Evolutionary conservation across 2,113 vertebrate genomes (phyloP), one percentile per base, ranked within the genome.

Genomic region (Haemorhous mexicanus): DNA sequence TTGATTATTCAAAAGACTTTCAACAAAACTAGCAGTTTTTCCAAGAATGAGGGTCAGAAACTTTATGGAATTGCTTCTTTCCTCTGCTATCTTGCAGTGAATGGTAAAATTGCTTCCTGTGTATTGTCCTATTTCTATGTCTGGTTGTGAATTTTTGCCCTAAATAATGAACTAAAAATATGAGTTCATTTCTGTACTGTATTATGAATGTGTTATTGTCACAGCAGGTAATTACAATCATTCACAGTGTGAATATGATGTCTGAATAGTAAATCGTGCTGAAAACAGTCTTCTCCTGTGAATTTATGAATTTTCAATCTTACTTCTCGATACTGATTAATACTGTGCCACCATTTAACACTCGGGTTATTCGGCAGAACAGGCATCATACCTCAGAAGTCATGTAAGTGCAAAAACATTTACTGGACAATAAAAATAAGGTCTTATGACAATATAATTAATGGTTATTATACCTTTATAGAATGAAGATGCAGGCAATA

Each of bases 141-240:
- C 23, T 92, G 59, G 9, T 70, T 94, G 20, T 85, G 79, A 96
- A 95, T 93, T 95, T 27, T 62, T 97, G 50, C 72, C 86, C 72
- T 97, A 97, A 95, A 97, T 64, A 95, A 91, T 62, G 92, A 79
- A 89, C 82, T 95, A 91, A 95, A 97, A 94, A 93, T 91, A 92
- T 2, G 23, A 94, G 43, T 96, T 97, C 72, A 91, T 93, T 97
- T 95, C 61, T 93, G 70, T 75, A 53, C 66, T 41, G 75, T 96
- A 91, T 97, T 96, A 97, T 96, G 74, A 97, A 97, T 96, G 84
- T 89, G 87, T 91, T 97, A 94, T 97, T 97, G 93, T 96, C 96
- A 94, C 69, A 89, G 84, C 69, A 63, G 96, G 89, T 77, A 98
- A 97, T 97, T 97, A 94, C 95, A 97, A 94, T 97, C 92, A 96